Base-by-base conservation (phyloP, 1,140 invertebrate species). In the Asbolus verrucosus region DNA sequence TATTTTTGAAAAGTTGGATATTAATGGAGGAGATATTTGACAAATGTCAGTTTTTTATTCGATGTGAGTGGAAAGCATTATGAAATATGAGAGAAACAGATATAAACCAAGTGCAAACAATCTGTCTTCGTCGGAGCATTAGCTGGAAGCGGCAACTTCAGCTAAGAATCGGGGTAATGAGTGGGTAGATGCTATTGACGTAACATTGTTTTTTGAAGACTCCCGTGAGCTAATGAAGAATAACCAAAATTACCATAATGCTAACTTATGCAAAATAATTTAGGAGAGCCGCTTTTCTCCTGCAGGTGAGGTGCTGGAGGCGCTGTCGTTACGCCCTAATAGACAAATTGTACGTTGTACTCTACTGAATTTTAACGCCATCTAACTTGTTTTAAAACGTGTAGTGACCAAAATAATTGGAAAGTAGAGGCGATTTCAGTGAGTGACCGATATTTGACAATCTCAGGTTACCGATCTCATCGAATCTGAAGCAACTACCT, bases 401-500 rank as follows among this genome's bases (percentile, higher is more conserved):
- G n/a, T n/a, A n/a, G 24, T 8, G 19, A 18, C 11, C 5, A n/a
- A 27, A 61, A 41, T 21, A 13, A 41, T 63, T 63, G 33, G 39
- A 41, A 41, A 63, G 39, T n/a, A n/a, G n/a, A n/a, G n/a, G n/a
- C n/a, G n/a, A n/a, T n/a, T 36, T 46, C 13, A 14, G n/a, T 9
- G 14, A 59, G 14, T 39, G 31, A 41, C 19, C 33, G 61, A 39
- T 39, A 27, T 63, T 63, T 38, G 33, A 63, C 61, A 63, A 19
- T 38, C 61, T 61, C 6, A 30, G 54, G 31, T 61, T 61, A 61
- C 54, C 54, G 27, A 59, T 59, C 18, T 59, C 19, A 16, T 61
- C 54, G 27, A 61, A 16, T 61, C 54, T 63, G 33, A 41, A 41
- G 33, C 33, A 63, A 41, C 33, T 63, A 41, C 61, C 61, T 63